These are phyloP conservation scores for Entosphenus tridentatus DNA, from an alignment of 2,113 vertebrate species.

Conservation along the genomic window DNA sequence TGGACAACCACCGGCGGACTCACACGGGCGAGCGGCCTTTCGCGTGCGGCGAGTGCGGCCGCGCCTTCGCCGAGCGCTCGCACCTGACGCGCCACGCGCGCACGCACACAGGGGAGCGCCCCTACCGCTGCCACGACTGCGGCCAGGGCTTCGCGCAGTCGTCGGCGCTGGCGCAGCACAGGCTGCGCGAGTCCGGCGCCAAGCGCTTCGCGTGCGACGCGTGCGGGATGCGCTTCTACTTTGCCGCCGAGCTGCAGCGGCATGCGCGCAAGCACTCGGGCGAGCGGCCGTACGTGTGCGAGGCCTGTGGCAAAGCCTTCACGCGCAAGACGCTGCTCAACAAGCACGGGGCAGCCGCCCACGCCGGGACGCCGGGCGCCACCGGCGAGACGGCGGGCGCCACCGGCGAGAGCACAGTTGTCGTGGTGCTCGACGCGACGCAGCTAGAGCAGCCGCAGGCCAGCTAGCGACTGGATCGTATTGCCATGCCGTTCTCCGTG, in stretches of 20 bases:
- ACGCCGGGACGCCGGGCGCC: constrained; percentile 20
- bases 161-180: constrained; percentile 4
- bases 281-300: constrained; percentile 2
- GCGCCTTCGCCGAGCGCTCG: background rate
- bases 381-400: background rate
- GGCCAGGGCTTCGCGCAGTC: constrained; percentile 2
- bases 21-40: constrained; percentile 3
- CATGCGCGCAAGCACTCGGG: constrained; percentile 4
- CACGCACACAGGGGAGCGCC: background rate
- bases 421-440: background rate
- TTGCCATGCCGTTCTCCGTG: background rate
- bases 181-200: background rate
- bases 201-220: background rate
- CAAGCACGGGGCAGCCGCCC: constrained; percentile 30
- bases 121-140: constrained; percentile 1
- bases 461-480: background rate
- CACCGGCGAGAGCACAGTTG: background rate
- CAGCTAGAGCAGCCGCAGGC: background rate
- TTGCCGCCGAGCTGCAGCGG: background rate
- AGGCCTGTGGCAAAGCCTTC: constrained; percentile 5
- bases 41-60: background rate
- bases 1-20: constrained; percentile 1
- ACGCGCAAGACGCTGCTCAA: constrained; percentile 1
- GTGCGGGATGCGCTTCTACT: background rate
- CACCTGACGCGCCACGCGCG: background rate